A percentile compares a stretch with the other conserved stretches of the same genome.
Evolutionary conservation across 2,888 invertebrate genomes (phyloP).

Genomic region (Euplexia lucipara): DNA sequence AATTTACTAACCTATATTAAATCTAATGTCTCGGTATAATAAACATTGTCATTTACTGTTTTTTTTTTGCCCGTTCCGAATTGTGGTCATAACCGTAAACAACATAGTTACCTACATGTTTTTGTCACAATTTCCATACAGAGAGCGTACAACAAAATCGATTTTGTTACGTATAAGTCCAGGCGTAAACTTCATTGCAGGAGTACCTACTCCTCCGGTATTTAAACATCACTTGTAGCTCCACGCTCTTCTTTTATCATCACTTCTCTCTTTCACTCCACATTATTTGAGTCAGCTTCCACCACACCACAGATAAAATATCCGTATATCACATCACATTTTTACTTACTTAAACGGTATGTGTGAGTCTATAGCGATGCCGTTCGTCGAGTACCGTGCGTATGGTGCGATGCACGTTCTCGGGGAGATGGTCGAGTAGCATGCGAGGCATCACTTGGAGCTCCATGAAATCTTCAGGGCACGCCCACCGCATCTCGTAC

Average conservation of each 20-base stretch:
- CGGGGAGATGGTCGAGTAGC: constrained; percentile 96
- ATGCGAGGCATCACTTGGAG: constrained; percentile 96
- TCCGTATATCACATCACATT: neutral
- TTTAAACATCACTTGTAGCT: constrained; percentile 28
- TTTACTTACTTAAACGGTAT: constrained; percentile 71
- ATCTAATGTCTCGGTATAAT: neutral
- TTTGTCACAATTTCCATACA: constrained; percentile 5
- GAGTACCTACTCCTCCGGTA: too few relatives aligned
- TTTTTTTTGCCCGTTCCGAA: constrained; percentile 1
- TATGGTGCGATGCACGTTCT: constrained; percentile 94
- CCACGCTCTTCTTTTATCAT: neutral
- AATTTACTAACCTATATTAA: neutral
- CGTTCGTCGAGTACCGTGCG: constrained; percentile 91
- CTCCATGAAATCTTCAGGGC: constrained; percentile 95
- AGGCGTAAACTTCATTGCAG: neutral
- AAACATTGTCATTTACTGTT: constrained; percentile 8
- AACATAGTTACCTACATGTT: neutral
- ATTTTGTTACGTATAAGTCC: neutral
- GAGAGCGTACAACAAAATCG: constrained; percentile 13
- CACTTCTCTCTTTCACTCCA: neutral
- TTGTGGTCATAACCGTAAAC: too few relatives aligned
- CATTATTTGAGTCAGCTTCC: constrained; percentile 2
- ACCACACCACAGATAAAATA: constrained; percentile 18
- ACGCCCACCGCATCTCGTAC: constrained; percentile 95
- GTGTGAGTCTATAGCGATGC: constrained; percentile 85